Conservation (phyloP, 2,888 invertebrate genomes). For the Pandemis cinnamomeana region DNA sequence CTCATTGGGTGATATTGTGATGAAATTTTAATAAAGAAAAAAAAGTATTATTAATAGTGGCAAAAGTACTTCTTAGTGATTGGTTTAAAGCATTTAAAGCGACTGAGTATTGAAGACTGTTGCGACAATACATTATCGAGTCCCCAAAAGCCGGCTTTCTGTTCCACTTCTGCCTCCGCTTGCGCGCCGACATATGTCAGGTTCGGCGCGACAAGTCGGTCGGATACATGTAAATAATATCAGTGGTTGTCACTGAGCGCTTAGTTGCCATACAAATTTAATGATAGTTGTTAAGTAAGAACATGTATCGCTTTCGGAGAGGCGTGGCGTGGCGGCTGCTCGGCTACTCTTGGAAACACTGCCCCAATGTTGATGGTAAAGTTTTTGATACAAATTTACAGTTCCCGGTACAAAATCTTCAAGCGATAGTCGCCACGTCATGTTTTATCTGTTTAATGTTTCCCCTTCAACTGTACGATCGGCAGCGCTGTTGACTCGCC, state of each 20-base stretch:
- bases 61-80: conserved; percentile 65
- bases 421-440: conserved; percentile 46
- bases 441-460: conserved; percentile 48
- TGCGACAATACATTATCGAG: conserved; percentile 62
- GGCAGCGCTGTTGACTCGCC: not conserved
- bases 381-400: conserved; percentile 37
- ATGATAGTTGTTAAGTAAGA: conserved; percentile 76
- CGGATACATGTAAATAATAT: conserved; percentile 74
- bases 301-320: conserved; percentile 59
- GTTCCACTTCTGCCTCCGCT: conserved; percentile 32
- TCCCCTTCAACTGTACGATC: conserved; percentile 40
- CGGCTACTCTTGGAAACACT: not conserved
- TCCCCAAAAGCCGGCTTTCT: conserved; percentile 39
- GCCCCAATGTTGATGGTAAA: conserved; percentile 23
- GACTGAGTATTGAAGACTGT: conserved; percentile 75
- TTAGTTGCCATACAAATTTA: conserved; percentile 83
- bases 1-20: conserved; percentile 80
- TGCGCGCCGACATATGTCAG: not conserved
- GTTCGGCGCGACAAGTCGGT: conserved; percentile 41
- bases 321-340: conserved; percentile 49
- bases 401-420: conserved; percentile 37
- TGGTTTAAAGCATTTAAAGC: conserved; percentile 69
- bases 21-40: conserved; percentile 56
- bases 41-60: conserved; percentile 76
- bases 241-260: conserved; percentile 77